Evolutionary conservation across 2,797 vertebrate species (phyloP).

Genomic region (Karalla daura): DNA sequence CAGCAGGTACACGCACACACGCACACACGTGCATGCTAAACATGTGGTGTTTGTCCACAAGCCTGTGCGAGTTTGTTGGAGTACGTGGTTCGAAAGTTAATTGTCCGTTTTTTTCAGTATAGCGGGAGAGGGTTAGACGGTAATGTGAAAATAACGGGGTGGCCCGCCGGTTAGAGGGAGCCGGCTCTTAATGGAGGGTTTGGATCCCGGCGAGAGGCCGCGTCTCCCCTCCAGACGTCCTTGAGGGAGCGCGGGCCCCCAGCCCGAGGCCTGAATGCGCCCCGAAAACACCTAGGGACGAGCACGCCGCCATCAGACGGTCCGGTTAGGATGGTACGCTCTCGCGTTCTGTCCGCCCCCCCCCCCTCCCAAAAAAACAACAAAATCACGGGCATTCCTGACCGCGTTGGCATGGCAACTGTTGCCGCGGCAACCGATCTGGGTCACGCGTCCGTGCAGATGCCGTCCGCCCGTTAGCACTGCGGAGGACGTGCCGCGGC

Average conservation of each 20-base stretch:
- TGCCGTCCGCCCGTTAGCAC: constrained; percentile 60
- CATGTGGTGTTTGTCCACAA: background rate
- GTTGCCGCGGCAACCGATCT: constrained; percentile 80
- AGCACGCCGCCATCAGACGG: constrained; percentile 10
- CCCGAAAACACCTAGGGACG: constrained; percentile 19
- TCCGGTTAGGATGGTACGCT: constrained; percentile 32
- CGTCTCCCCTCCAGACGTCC: constrained; percentile 60
- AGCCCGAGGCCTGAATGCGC: constrained; percentile 16
- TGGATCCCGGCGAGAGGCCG: constrained; percentile 53
- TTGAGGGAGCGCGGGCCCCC: constrained; percentile 30
- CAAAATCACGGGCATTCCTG: constrained; percentile 46
- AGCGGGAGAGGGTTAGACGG: constrained; percentile 27
- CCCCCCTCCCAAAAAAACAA: too few relatives aligned
- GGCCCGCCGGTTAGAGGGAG: constrained; percentile 38
- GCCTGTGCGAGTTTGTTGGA: background rate
- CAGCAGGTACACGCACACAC: constrained; percentile 86
- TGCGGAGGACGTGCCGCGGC: constrained; percentile 44
- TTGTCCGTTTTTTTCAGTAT: constrained; percentile 24
- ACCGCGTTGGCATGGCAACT: constrained; percentile 73
- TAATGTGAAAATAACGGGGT: constrained; percentile 66
- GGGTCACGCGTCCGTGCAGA: constrained; percentile 79
- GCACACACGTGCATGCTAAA: too few relatives aligned
- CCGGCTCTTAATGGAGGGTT: constrained; percentile 59
- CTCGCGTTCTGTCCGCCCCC: constrained; percentile 29
- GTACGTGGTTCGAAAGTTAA: background rate